A percentile compares a stretch with the other conserved stretches of the same genome.
Evolutionary conservation across 2,888 invertebrate genomes (phyloP).

Genomic region (Lasius platythorax): DNA sequence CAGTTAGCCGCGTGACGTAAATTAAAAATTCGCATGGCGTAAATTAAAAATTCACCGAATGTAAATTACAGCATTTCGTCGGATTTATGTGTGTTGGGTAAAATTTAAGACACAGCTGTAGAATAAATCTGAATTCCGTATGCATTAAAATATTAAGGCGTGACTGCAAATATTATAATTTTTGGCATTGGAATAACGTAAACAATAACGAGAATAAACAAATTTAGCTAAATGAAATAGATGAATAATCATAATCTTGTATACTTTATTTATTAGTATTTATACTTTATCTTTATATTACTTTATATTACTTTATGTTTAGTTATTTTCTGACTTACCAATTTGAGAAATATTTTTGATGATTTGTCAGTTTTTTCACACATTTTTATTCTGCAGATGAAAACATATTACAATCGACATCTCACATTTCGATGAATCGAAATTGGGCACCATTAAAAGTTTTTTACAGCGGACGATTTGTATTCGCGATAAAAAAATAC

Average conservation of each 20-base stretch:
- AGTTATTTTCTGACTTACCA: not conserved
- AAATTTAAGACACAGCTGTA: conserved; percentile 4
- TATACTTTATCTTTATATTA: no score
- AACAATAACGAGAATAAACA: not conserved
- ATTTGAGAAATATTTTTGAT: not conserved
- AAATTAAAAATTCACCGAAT: conserved; percentile 64
- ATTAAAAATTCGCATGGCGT: conserved; percentile 36
- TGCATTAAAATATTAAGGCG: not conserved
- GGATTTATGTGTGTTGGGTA: not conserved
- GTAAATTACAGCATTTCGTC: conserved; percentile 4
- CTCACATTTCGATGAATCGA: not conserved
- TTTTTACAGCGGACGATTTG: conserved; percentile 24
- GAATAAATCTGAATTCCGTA: not conserved
- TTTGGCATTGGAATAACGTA: not conserved
- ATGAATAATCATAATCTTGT: not conserved
- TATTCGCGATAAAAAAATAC: conserved; percentile 27
- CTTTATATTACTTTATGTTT: no score
- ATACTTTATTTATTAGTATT: not conserved
- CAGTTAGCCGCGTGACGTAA: conserved; percentile 8
- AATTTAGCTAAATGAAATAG: not conserved
- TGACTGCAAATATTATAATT: no score
- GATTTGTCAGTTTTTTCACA: not conserved
- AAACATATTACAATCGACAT: not conserved
- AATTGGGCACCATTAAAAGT: conserved; percentile 12
- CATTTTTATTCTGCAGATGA: not conserved